phyloP scores from a whole-genome alignment of 2,113 vertebrate genomes.

The Equus quagga region DNA sequence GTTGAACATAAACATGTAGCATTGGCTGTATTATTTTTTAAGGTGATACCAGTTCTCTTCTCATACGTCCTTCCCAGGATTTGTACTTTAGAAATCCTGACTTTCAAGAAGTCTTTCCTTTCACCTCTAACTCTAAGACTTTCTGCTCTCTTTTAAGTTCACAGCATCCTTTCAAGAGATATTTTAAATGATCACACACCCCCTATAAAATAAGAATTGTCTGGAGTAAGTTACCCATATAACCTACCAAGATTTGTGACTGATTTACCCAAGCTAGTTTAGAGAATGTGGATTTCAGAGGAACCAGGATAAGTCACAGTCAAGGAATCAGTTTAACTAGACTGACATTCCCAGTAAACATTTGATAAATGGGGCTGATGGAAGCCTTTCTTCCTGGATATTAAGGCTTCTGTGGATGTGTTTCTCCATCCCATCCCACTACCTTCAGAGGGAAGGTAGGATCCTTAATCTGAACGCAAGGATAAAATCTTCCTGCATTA shows the following conservation, averaged over 20 bases:
- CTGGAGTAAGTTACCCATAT: not conserved
- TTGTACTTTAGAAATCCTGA: not conserved
- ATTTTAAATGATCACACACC: not conserved
- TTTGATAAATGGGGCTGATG: not conserved
- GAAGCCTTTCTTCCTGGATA: not conserved
- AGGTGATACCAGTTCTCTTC: not conserved
- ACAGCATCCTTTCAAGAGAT: not conserved
- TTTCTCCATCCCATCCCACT: not conserved
- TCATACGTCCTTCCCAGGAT: not conserved
- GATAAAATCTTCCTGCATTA: not conserved
- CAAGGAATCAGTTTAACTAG: not conserved
- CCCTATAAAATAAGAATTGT: not conserved
- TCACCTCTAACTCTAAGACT: not conserved
- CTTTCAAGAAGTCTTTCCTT: conserved; percentile 31
- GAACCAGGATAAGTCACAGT: not conserved
- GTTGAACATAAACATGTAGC: not conserved
- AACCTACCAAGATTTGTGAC: not conserved
- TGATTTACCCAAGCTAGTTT: not conserved
- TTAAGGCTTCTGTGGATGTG: not conserved
- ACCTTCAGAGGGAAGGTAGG: not conserved
- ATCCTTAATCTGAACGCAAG: not conserved
- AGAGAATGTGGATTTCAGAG: not conserved
- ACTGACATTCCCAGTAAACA: not conserved
- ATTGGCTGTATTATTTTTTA: not conserved
- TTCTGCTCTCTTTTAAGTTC: conserved; percentile 5